These are phyloP conservation scores for Actinopyga echinites DNA, from an alignment of 53 echinoderm and acorn worm genomes.

Conservation along the genomic window DNA sequence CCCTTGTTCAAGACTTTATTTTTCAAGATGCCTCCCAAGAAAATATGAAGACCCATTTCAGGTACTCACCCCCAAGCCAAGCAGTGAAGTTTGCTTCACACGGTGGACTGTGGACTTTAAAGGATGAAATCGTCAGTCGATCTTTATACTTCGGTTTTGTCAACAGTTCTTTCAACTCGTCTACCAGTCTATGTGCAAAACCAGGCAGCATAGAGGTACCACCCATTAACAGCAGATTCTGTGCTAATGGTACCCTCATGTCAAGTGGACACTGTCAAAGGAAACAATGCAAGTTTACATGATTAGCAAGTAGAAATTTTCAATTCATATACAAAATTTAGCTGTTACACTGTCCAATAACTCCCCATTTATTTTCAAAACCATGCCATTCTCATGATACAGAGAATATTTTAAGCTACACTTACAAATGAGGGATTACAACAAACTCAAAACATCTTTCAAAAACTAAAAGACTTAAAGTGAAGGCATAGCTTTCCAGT, in stretches of 20 bases:
- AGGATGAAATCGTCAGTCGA: slow-evolving; percentile 61
- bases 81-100: slow-evolving; percentile 88
- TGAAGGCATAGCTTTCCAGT: no score
- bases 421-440: no score
- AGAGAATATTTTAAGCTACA: not conserved
- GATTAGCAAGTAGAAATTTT: not conserved
- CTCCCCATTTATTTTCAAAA: no score
- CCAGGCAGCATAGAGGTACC: slow-evolving; percentile 83
- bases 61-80: slow-evolving; percentile 95
- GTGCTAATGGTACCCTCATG: slow-evolving; percentile 67
- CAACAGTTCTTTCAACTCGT: slow-evolving; percentile 70
- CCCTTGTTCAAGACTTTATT: no score
- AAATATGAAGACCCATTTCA: not conserved
- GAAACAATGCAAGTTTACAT: not conserved
- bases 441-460: no score
- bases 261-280: slow-evolving; percentile 81
- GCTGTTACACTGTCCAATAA: not conserved
- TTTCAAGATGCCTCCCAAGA: no score
- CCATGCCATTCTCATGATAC: not conserved
- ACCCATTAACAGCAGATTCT: slow-evolving; percentile 76
- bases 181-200: slow-evolving; percentile 77
- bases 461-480: no score
- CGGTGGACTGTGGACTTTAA: slow-evolving; percentile 88
- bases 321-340: not conserved
- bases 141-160: slow-evolving; percentile 81